Percentiles rank a stretch among this genome's conserved stretches.
Conservation (phyloP, 1,140 invertebrate genomes). For the Camponotus vicinus region DNA sequence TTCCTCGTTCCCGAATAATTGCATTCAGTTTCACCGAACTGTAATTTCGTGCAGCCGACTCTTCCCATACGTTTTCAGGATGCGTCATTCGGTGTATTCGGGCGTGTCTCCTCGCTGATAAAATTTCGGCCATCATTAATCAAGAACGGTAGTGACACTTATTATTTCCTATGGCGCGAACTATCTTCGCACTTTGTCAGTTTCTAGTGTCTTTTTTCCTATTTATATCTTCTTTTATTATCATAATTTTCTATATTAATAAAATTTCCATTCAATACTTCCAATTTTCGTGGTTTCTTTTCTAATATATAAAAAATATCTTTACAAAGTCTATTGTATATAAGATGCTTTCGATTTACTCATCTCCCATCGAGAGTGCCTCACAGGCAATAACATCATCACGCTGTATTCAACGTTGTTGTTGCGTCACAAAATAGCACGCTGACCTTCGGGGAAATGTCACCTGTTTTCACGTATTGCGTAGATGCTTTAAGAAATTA, state of each 20-base stretch:
- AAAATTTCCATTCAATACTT: not conserved
- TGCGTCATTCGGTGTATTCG: slow-evolving; percentile 20
- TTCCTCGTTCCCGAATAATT: slow-evolving; percentile 74
- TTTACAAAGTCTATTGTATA: not conserved
- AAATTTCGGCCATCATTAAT: slow-evolving; percentile 34
- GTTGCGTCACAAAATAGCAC: not conserved
- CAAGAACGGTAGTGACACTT: not conserved
- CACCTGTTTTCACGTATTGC: slow-evolving; percentile 31
- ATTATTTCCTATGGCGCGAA: not conserved
- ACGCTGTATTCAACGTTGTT: slow-evolving; percentile 44
- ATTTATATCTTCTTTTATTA: not conserved
- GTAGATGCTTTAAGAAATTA: slow-evolving; percentile 19
- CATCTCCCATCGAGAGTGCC: slow-evolving; percentile 17
- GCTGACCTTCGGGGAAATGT: slow-evolving; percentile 23
- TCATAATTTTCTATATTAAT: not conserved
- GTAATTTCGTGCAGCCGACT: slow-evolving; percentile 68
- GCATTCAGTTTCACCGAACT: slow-evolving; percentile 65
- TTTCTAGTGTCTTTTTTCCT: not conserved
- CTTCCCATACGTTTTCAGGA: slow-evolving; percentile 1
- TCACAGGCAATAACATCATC: slow-evolving; percentile 45
- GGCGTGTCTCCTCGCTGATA: not conserved
- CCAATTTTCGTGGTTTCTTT: not conserved
- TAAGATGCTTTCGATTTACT: not conserved
- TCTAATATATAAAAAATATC: not conserved
- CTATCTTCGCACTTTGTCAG: slow-evolving; percentile 4